Conservation (phyloP, 2,797 vertebrate species). For the Amniataba percoides region DNA sequence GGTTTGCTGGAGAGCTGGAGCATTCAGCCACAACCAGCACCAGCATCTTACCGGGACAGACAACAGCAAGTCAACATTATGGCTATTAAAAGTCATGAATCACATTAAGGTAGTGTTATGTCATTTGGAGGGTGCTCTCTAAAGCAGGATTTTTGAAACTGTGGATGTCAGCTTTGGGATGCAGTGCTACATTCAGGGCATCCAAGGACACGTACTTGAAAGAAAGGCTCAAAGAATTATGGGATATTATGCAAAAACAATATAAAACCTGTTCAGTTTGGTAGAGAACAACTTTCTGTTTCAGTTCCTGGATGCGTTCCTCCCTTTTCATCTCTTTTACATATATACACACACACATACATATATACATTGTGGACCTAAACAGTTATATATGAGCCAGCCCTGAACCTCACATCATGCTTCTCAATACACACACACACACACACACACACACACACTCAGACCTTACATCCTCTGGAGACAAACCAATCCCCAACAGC, state of each 20-base stretch:
- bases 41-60: slow-evolving; percentile 61
- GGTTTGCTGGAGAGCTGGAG: slow-evolving; percentile 51
- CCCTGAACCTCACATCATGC: slow-evolving; percentile 27
- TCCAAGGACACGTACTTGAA: slow-evolving; percentile 30
- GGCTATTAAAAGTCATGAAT: slow-evolving; percentile 34
- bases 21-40: slow-evolving; percentile 75
- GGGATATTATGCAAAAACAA: slow-evolving; percentile 21
- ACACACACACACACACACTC: slow-evolving; percentile 37
- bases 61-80: slow-evolving; percentile 42
- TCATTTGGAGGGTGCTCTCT: slow-evolving; percentile 3
- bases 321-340: not conserved
- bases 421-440: slow-evolving; percentile 5
- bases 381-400: slow-evolving; percentile 37
- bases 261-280: slow-evolving; percentile 7
- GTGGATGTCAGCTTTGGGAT: not conserved
- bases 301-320: slow-evolving; percentile 23
- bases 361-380: not conserved
- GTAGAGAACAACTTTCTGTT: not conserved
- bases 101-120: slow-evolving; percentile 4
- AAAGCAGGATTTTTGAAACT: not conserved
- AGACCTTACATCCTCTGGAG: slow-evolving; percentile 59
- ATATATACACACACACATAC: too few relatives aligned
- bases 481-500: slow-evolving; percentile 80
- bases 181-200: slow-evolving; percentile 14
- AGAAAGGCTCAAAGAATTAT: slow-evolving; percentile 7